A percentile compares a stretch with the other conserved stretches of the same genome.
These are phyloP conservation scores for Salmo trutta DNA, from an alignment of 2,797 vertebrate genomes.

Conservation along the genomic window DNA sequence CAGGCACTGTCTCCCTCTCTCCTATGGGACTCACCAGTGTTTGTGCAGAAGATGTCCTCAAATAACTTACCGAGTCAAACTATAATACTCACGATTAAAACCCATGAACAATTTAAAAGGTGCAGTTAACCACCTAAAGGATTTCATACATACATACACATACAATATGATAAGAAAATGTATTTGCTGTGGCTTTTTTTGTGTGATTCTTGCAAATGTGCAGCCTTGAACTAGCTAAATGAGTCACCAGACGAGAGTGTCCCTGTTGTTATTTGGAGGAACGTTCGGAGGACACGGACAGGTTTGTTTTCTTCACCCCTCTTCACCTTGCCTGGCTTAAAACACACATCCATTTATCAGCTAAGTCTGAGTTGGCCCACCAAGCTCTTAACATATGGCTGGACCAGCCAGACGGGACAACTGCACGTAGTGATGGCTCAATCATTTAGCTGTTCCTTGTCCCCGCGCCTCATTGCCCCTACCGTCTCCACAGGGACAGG, in stretches of 20 bases:
- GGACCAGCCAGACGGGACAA: slow-evolving; percentile 24
- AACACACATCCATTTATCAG: neutral
- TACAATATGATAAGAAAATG: neutral
- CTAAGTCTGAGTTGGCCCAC: neutral
- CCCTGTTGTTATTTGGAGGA: neutral
- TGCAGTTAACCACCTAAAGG: neutral
- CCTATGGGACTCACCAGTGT: neutral
- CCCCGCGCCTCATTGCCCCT: slow-evolving; percentile 19
- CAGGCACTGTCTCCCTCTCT: neutral
- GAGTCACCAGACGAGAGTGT: neutral
- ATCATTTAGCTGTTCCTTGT: slow-evolving; percentile 6
- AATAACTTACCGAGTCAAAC: neutral
- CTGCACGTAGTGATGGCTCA: slow-evolving; percentile 20
- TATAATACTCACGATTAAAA: neutral
- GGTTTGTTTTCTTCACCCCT: neutral
- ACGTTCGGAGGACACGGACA: neutral
- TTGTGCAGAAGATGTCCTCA: neutral
- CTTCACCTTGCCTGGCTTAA: neutral
- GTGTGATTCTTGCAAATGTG: neutral
- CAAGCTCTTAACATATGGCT: slow-evolving; percentile 20
- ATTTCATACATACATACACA: neutral
- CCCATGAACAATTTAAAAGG: neutral
- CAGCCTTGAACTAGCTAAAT: neutral
- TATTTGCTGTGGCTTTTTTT: neutral
- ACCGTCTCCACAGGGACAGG: slow-evolving; percentile 18